Conservation (phyloP, 2,113 vertebrate species). For the Thalassoma bifasciatum region DNA sequence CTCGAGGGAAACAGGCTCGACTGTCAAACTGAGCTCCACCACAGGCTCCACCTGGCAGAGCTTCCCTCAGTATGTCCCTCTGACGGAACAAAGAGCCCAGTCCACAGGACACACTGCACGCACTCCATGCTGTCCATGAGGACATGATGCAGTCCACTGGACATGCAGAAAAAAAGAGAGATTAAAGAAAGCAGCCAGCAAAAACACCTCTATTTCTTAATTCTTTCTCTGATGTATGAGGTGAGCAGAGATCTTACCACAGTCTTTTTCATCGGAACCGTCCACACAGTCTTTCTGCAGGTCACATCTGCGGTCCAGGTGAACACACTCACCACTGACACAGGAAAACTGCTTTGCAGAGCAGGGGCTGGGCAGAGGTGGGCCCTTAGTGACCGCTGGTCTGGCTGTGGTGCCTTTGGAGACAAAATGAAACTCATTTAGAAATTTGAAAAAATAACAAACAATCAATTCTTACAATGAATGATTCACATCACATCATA, state of each 20-base stretch:
- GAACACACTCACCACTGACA: constrained; percentile 87
- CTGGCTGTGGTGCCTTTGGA: constrained; percentile 56
- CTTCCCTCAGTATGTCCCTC: constrained; percentile 81
- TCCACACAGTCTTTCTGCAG: constrained; percentile 86
- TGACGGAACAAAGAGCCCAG: constrained; percentile 87
- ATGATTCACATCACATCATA: too few relatives aligned
- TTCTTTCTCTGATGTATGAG: not conserved
- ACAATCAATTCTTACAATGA: too few relatives aligned
- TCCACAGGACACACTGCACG: constrained; percentile 90
- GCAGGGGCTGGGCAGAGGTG: constrained; percentile 75
- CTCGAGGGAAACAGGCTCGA: constrained; percentile 86
- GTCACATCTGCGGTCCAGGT: constrained; percentile 83
- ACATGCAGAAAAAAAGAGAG: not conserved
- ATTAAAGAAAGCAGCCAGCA: not conserved
- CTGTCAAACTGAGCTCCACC: constrained; percentile 81
- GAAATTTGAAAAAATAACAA: too few relatives aligned
- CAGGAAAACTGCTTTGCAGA: constrained; percentile 87
- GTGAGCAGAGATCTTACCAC: constrained; percentile 78
- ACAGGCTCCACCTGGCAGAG: constrained; percentile 82
- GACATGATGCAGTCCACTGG: constrained; percentile 88
- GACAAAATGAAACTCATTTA: not conserved
- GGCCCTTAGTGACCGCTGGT: constrained; percentile 42
- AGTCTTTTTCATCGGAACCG: constrained; percentile 86
- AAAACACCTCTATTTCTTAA: not conserved
- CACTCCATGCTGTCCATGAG: constrained; percentile 88